Evolutionary conservation across 37 sponge, comb jelly and placozoan genomes (phyloP), one percentile per base, ranked within the genome.

Genomic region (Eunapius fragilis): DNA sequence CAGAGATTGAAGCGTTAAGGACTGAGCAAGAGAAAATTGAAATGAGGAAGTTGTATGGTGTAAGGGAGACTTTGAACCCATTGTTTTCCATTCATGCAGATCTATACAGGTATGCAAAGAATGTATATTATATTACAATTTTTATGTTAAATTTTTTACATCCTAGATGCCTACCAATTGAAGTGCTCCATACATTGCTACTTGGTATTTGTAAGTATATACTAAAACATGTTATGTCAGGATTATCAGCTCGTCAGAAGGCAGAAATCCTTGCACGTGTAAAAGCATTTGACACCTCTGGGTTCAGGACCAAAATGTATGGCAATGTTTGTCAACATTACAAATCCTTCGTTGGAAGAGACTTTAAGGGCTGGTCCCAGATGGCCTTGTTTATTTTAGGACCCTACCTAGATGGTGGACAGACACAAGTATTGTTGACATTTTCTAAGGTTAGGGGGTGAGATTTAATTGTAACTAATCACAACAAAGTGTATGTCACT

Each of bases 141-240:
- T 45, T 23, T 77, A 33, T 34, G 12, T 77, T 31, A 2, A 77
- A 19, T 25, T 77, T 11, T 36, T 24, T 25, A 17, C 37, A 11
- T 32, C n/a, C 3, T 67, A 84, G 84, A 32, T 75, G 69, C 13
- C 45, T 75, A 84, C 84, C 75, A 68, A 34, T 84, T 25, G 84
- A 84, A 67, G 37, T 37, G n/a, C 36, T 84, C 11, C 84, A 84
- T 67, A 84, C 84, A 28, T 24, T 84, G 25, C 75, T 84, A n/a
- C 84, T 84, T 27, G 84, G 84, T 26, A 47, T 67, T 17, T 84
- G 48, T 75, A 84, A 84, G 84, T 84, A 41, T 41, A 41, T 41
- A 6, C 6, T 41, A 84, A 24, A 67, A 34, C 22, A 25, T 17
- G 27, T 36, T 6, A 84, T 84, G 84, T 0, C 31, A 24, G 34